Evolutionary conservation across 2,888 invertebrate genomes (phyloP), one percentile per base, ranked within the genome.

Genomic region (Glyphotaelius pellucidus): DNA sequence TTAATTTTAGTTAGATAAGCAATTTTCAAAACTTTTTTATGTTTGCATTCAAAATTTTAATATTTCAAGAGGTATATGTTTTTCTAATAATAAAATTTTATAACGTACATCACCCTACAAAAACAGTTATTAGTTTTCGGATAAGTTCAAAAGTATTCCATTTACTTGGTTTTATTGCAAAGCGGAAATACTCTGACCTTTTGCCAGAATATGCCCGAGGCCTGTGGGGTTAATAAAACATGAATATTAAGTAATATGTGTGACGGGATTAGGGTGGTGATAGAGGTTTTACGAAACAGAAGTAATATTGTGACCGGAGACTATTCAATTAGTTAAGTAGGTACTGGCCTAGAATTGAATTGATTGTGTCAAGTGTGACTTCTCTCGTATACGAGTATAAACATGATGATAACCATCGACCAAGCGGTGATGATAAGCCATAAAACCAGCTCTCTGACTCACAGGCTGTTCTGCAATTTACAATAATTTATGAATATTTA

Each of bases 311-410:
- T 89, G 25, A 42, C 35, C 19, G 35, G 32, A 25, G n/a, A 42
- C 38, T 47, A 87, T 87, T 87, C 47, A 87, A 87, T 87, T 87
- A 87, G 86, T 87, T 31, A 31, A 32, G 52, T 31, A 52, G 19
- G 52, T 79, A 79, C 67, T 67, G 89, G 32, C 89, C 89, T 89
- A 89, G 89, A 67, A 89, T 32, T n/a, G 67, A 89, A 79, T 89
- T 89, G 80, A 89, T 35, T 32, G 42, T 89, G 89, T 38, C 89
- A 89, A 89, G 89, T 89, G 89, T 89, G 89, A 89, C 80, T 42
- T 87, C 47, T 87, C 67, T 87, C n/a, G 30, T 12, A 31, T 9
- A 81, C 25, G 84, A 84, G 9, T 67, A 67, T 67, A 67, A 67
- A 67, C 25, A 83, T 25, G 35, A 83, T n/a, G 42, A 42, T 42